Evolutionary conservation across 1,140 invertebrate species (phyloP), one percentile per base, ranked within the genome.

Genomic region (Tribolium madens): DNA sequence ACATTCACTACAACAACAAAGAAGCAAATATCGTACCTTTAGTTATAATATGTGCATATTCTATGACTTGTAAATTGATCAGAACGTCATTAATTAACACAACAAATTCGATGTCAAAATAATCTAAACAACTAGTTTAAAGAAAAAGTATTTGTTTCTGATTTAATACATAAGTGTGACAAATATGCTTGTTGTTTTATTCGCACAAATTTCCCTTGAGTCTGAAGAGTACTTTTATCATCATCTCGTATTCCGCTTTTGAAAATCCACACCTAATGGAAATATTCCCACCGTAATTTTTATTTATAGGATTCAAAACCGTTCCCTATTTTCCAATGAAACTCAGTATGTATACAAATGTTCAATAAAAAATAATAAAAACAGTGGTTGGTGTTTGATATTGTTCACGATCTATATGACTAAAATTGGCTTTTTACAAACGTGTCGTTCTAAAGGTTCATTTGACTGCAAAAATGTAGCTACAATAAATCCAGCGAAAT

Each of bases 211-310:
- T 64, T 64, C 57, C 57, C 57, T 6, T 7, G 57, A 33, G 57
- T 33, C 57, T 33, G 17, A 33, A 33, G 18, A 64, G 14, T 26
- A 64, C 57, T 64, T 64, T 31, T 64, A 26, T 64, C 57, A 64
- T 64, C 57, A 64, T 64, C 57, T 33, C 57, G 26, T 64, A 64
- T 64, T 64, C 57, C 57, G 21, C 26, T 64, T 26, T 33, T 64
- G 57, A 64, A 64, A 64, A 64, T 64, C 14, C 57, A 33, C 57
- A 64, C 57, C 57, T 64, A 64, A 64, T 64, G 57, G 26, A 33
- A 64, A 64, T 64, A 64, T 64, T 64, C 26, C 57, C 26, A 33
- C 10, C 17, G 57, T 64, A 64, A 64, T 64, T 64, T 64, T 64
- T 64, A 64, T 64, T 64, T 64, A 64, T 33, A 33, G 57, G n/a